phyloP scores from a whole-genome alignment of 2,888 invertebrate species.

The Cenopis cana region DNA sequence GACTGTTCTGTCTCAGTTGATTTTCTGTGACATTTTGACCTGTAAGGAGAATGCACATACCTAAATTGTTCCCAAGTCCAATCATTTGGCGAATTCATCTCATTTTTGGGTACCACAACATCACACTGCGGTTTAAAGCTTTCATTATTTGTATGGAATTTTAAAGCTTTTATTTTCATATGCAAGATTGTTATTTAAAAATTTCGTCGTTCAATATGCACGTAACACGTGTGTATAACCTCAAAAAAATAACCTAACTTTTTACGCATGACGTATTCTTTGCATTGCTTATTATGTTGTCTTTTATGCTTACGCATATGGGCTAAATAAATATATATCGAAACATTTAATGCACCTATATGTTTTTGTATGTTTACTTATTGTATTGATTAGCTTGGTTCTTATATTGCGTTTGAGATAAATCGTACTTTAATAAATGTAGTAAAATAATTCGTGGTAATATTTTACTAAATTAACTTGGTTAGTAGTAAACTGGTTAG shows the following conservation, averaged over 20 bases:
- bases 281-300: too few species aligned
- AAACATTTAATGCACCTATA: too few species aligned
- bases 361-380: too few species aligned
- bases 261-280: not conserved
- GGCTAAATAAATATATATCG: too few species aligned
- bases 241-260: slow-evolving; percentile 24
- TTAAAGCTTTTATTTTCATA: not conserved
- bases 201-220: not conserved
- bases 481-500: too few species aligned
- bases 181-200: not conserved
- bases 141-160: not conserved
- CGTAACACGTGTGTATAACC: slow-evolving; percentile 30
- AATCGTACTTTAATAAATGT: too few species aligned
- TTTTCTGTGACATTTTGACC: not conserved
- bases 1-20: not conserved
- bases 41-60: slow-evolving; percentile 48
- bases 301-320: not conserved
- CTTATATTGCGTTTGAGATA: too few species aligned
- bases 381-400: too few species aligned
- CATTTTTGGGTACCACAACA: slow-evolving; percentile 44
- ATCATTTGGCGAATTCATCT: slow-evolving; percentile 39
- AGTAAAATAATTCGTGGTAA: too few species aligned
- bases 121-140: not conserved
- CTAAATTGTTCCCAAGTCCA: slow-evolving; percentile 45
- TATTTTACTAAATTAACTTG: too few species aligned